phyloP scores from a whole-genome alignment of 2,113 vertebrate genomes.

The Hiodon tergisus region DNA sequence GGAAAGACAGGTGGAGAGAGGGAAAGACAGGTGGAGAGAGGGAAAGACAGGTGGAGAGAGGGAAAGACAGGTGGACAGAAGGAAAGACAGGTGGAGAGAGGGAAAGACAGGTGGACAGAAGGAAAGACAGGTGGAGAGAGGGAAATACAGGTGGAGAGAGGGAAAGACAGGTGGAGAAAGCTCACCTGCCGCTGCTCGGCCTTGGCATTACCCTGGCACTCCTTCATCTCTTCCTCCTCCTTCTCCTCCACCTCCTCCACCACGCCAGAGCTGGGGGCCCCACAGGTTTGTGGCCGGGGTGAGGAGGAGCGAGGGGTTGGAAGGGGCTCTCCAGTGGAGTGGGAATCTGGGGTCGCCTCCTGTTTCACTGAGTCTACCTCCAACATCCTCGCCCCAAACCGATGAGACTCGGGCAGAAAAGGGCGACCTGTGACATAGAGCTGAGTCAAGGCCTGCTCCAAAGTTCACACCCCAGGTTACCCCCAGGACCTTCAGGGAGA shows the following conservation, averaged over 20 bases:
- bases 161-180: background rate
- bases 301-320: constrained; percentile 13
- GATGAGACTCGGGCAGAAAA: background rate
- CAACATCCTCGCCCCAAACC: constrained; percentile 8
- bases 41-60: background rate
- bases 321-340: constrained; percentile 33
- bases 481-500: background rate
- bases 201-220: constrained; percentile 17
- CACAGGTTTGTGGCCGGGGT: constrained; percentile 27
- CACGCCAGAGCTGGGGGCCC: constrained; percentile 61
- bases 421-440: background rate
- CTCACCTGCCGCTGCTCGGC: constrained; percentile 23
- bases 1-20: too few relatives aligned
- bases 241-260: constrained; percentile 47
- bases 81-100: background rate
- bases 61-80: background rate
- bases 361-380: constrained; percentile 8
- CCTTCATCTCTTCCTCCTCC: constrained; percentile 41
- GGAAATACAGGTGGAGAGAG: background rate
- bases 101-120: background rate
- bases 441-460: background rate
- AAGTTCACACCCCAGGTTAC: too few relatives aligned
- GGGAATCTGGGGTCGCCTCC: background rate
- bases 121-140: background rate
- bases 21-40: too few relatives aligned